phyloP scores from a whole-genome alignment of 2,888 invertebrate genomes.

The Tryphoninae sp. region DNA sequence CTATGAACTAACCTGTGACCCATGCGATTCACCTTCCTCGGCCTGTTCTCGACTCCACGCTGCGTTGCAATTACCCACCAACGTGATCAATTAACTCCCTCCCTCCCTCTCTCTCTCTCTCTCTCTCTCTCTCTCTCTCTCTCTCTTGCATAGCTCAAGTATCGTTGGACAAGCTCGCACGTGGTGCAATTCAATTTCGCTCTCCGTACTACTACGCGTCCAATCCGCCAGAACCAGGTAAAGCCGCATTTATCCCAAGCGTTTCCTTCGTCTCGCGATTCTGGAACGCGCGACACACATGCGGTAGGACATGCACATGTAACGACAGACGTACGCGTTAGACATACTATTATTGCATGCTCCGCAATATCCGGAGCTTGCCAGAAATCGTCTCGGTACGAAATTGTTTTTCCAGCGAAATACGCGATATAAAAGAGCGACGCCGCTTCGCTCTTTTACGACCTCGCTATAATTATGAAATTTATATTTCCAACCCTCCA shows the following conservation, averaged over 20 bases:
- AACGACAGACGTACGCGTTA: constrained; percentile 15
- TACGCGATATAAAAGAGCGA: neutral
- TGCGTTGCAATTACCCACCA: constrained; percentile 51
- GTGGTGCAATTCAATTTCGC: constrained; percentile 58
- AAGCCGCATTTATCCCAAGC: constrained; percentile 37
- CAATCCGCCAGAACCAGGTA: constrained; percentile 27
- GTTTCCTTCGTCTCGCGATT: neutral
- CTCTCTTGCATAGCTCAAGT: neutral
- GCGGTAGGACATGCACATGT: neutral
- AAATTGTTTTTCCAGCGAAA: constrained; percentile 42
- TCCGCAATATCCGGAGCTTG: constrained; percentile 32
- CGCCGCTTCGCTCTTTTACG: neutral
- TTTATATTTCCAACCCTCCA: too few relatives aligned
- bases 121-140: constrained; percentile 6
- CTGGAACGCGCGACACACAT: constrained; percentile 11
- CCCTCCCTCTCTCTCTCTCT: constrained; percentile 28
- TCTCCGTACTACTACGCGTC: constrained; percentile 22
- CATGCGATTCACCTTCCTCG: constrained; percentile 22
- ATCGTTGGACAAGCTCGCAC: constrained; percentile 48
- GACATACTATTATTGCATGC: constrained; percentile 35
- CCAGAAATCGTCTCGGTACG: constrained; percentile 42
- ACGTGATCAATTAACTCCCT: constrained; percentile 55
- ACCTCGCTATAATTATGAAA: constrained; percentile 17
- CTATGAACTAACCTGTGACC: constrained; percentile 14
- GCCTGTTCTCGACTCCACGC: neutral